Evolutionary conservation across 2,113 vertebrate genomes (phyloP).

Genomic region (Corvus moneduloides): DNA sequence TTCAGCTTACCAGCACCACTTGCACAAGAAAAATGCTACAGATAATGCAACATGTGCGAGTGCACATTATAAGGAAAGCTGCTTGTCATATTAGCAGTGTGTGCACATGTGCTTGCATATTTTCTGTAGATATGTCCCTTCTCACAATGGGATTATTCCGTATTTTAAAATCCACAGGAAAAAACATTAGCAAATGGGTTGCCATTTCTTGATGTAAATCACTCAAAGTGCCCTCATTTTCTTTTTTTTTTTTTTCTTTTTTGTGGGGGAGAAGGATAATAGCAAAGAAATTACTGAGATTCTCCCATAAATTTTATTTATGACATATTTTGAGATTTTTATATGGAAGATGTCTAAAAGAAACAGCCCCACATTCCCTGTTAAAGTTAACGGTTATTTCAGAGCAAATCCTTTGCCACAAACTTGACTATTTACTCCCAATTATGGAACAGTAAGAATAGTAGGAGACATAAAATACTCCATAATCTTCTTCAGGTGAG

Average conservation of each 20-base stretch:
- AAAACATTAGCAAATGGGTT: background rate
- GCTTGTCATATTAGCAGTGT: background rate
- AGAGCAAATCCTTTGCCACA: background rate
- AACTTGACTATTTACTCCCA: background rate
- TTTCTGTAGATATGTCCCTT: background rate
- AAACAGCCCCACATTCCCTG: background rate
- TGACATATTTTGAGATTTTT: background rate
- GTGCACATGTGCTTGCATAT: background rate
- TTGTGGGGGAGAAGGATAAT: background rate
- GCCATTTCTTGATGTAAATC: background rate
- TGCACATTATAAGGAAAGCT: background rate
- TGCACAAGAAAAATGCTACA: background rate
- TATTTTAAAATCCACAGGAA: background rate
- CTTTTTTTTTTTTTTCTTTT: background rate
- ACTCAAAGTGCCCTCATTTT: too few relatives aligned
- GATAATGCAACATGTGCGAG: background rate
- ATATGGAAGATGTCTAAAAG: background rate
- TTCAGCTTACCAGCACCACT: background rate
- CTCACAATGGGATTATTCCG: background rate
- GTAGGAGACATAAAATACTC: background rate
- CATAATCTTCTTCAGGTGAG: background rate
- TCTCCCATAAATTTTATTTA: background rate
- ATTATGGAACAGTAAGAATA: background rate
- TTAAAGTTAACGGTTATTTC: background rate
- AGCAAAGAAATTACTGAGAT: background rate